Evolutionary conservation across 2,113 vertebrate genomes (phyloP), one percentile per base, ranked within the genome.

Genomic region (Crotalus tigris): DNA sequence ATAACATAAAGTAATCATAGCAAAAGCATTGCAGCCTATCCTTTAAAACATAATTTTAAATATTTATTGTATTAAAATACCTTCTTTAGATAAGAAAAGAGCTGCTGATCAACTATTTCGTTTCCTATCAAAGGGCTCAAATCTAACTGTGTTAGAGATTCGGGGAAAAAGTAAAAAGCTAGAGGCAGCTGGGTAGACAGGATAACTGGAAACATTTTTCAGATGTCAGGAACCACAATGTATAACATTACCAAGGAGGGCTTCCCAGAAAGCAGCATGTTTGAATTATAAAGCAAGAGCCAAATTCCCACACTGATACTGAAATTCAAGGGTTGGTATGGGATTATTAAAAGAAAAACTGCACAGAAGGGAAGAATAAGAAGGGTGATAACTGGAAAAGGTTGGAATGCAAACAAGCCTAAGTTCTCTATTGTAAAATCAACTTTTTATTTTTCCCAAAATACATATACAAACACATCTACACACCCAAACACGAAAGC

Each of bases 221-320:
- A 24, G 95, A 33, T 0, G 91, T 90, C 61, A 89, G 94, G 2
- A 90, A 92, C 92, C 95, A 59, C 91, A 39, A 11, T 0, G 2
- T 85, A 92, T 94, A 94, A 3, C 6, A 81, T 92, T 97, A 93
- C 93, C 21, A 55, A 64, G 58, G 92, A 91, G 91, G 54, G 19
- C 92, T 96, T 95, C 94, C 94, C 96, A 95, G 96, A 95, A 95
- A 95, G 93, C 49, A 85, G 57, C 0, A 12, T 33, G 49, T 92
- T 93, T 69, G 89, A 95, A 93, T 85, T 93, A 95, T 69, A 33
- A 58, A 91, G 89, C 91, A 11, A 24, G 59, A 92, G 92, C 94
- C 96, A 96, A 94, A 94, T 39, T 87, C 89, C 81, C 57, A 90
- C 57, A 86, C 44, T 4, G 13, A 13, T 95, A 96, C 96, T 96